Evolutionary conservation across 2,113 vertebrate species (phyloP), one percentile per base, ranked within the genome.

Genomic region (Gasterosteus aculeatus): DNA sequence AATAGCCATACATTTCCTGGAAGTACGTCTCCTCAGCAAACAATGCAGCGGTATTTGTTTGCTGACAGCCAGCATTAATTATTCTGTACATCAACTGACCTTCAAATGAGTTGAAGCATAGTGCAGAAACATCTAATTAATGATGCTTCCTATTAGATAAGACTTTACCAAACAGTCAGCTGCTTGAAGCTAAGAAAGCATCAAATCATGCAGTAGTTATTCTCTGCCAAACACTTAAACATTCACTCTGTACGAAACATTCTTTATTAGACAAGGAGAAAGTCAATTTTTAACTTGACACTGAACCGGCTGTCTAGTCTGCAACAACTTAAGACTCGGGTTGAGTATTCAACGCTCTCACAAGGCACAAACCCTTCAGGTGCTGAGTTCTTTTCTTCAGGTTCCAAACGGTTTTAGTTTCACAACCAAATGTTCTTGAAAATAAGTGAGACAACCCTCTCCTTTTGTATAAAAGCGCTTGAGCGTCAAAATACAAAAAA

Each of bases 221-320:
- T 39, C 10, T 18, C 49, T 31, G 38, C 12, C 66, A 57, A 49
- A 3, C 29, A 59, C 51, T 61, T 38, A 22, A 41, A 42, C 15
- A 46, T 2, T 1, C 3, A 19, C 6, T 16, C 0, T 42, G 41
- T 31, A 49, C 31, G 26, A 73, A 77, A 44, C 3, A 1, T 71
- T 11, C 3, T 83, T 80, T 83, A 86, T 75, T 83, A 75, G 8
- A 64, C 54, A 62, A 49, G 62, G 33, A 75, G n/a, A 64, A 75
- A 12, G 0, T 61, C 51, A 22, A 44, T 15, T 7, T 41, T 18
- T 16, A 56, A 58, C 19, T 49, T 57, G 31, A 62, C 5, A 16
- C 12, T 46, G 1, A 15, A 70, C 12, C 26, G 31, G 70, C 14
- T 22, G 16, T 4, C 41, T 7, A 12, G 26, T 38, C 41, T 56